Evolutionary conservation across 2,113 vertebrate species (phyloP).

Genomic region (Pycnonotus jocosus): DNA sequence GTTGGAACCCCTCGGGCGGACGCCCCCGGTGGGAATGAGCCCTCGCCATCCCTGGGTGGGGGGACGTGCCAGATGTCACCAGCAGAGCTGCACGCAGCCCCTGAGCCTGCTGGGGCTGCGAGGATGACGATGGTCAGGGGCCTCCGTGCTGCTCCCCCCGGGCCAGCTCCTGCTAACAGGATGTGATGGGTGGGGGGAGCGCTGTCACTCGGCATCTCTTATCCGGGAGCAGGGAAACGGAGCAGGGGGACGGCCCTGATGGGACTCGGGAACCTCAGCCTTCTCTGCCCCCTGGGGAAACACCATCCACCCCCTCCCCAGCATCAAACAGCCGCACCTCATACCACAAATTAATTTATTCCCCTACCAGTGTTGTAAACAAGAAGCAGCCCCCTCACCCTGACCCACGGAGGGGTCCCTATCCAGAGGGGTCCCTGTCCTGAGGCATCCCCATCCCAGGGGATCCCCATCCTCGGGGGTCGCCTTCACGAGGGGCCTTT

Average conservation of each 20-base stretch:
- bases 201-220: constrained; percentile 19
- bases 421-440: neutral
- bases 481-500: neutral
- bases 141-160: neutral
- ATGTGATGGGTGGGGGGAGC: neutral
- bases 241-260: neutral
- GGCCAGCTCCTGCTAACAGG: neutral
- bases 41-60: neutral
- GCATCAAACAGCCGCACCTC: neutral
- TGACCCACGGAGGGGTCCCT: neutral
- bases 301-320: neutral
- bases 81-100: neutral
- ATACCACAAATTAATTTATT: constrained; percentile 60
- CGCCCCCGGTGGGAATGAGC: neutral
- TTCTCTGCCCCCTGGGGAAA: neutral
- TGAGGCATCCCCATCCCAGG: neutral
- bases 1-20: neutral
- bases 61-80: neutral
- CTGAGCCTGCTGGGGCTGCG: neutral
- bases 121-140: neutral
- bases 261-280: neutral
- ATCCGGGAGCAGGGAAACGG: neutral
- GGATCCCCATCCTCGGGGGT: neutral
- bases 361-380: constrained; percentile 31
- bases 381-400: neutral